Conservation (phyloP, 2,888 invertebrate species). For the Allygus modestus region DNA sequence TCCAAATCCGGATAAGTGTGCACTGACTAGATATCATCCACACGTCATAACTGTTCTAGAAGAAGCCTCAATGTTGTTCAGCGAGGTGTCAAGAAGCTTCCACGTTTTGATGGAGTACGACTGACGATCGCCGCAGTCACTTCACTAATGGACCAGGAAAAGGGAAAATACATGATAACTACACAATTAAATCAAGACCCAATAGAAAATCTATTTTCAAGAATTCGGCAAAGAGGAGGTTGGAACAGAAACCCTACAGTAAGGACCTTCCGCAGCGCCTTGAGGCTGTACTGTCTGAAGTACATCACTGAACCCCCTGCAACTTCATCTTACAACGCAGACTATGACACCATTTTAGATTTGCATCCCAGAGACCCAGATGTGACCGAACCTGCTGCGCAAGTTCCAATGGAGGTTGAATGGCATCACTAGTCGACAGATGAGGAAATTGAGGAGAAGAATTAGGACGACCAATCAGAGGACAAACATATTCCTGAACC, state of each 20-base stretch:
- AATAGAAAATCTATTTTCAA: slow-evolving; percentile 69
- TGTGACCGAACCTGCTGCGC: not conserved
- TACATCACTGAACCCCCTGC: slow-evolving; percentile 31
- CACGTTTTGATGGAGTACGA: slow-evolving; percentile 69
- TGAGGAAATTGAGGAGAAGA: not conserved
- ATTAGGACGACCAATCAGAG: too few relatives aligned
- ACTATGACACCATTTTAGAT: slow-evolving; percentile 60
- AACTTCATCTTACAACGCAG: slow-evolving; percentile 47
- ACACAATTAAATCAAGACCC: slow-evolving; percentile 68
- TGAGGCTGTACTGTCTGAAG: not conserved
- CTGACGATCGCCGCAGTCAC: slow-evolving; percentile 69
- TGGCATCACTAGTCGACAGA: not conserved
- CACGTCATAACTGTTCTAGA: slow-evolving; percentile 63
- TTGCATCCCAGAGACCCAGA: not conserved
- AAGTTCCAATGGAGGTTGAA: not conserved
- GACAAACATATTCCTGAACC: too few relatives aligned
- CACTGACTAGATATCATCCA: slow-evolving; percentile 51
- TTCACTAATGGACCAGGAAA: slow-evolving; percentile 63
- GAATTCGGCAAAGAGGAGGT: slow-evolving; percentile 67
- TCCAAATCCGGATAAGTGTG: slow-evolving; percentile 65
- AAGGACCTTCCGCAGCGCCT: slow-evolving; percentile 61
- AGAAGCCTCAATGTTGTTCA: slow-evolving; percentile 35
- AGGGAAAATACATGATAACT: not conserved
- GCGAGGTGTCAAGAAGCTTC: slow-evolving; percentile 65
- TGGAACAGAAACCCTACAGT: slow-evolving; percentile 68